A percentile compares a stretch with the other conserved stretches of the same genome.
Evolutionary conservation across 1,140 invertebrate genomes (phyloP).

Genomic region (Platyscapa corneri): DNA sequence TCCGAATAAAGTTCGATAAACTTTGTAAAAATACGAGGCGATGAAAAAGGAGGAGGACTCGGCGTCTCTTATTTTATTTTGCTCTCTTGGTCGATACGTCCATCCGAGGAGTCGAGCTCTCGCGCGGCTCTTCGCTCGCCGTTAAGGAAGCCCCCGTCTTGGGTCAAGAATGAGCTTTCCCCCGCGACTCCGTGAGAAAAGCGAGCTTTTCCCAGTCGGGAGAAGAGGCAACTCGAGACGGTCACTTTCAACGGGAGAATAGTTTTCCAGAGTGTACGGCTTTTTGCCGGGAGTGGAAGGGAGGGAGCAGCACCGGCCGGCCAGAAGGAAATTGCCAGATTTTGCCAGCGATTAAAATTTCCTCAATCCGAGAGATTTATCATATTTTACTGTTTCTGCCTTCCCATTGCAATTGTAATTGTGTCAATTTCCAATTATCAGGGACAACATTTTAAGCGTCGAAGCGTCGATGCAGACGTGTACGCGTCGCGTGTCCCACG

Average conservation of each 20-base stretch:
- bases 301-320: not conserved
- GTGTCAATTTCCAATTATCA: too few species aligned
- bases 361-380: too few species aligned
- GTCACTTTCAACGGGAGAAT: not conserved
- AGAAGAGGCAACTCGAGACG: not conserved
- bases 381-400: too few species aligned
- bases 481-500: too few species aligned
- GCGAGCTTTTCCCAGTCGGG: not conserved
- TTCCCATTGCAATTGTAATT: too few species aligned
- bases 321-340: not conserved
- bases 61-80: constrained; percentile 7
- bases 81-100: not conserved
- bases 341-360: too few species aligned
- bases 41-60: not conserved
- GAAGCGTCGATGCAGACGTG: too few species aligned
- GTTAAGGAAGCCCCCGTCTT: constrained; percentile 3
- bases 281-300: not conserved
- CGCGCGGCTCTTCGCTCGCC: not conserved
- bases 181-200: not conserved
- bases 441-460: too few species aligned
- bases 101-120: not conserved
- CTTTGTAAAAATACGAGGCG: not conserved
- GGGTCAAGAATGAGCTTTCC: constrained; percentile 35
- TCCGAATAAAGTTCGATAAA: constrained; percentile 1
- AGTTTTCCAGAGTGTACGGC: not conserved